Evolutionary conservation across 2,797 vertebrate genomes (phyloP).

Genomic region (Halcyon chelicuti): DNA sequence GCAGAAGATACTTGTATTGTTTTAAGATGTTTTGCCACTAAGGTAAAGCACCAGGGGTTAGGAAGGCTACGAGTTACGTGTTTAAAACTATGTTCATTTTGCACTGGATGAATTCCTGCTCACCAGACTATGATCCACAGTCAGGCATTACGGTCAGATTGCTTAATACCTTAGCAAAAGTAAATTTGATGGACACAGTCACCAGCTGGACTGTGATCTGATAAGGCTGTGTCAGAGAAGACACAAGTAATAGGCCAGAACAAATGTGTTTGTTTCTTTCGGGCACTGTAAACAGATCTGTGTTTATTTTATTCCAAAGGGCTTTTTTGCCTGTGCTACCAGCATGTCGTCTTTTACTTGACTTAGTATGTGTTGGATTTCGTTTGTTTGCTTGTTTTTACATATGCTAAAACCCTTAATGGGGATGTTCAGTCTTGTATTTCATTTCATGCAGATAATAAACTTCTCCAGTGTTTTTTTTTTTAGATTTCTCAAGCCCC

Average conservation of each 20-base stretch:
- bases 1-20: background rate
- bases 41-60: background rate
- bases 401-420: conserved; percentile 25
- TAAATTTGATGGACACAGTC: conserved; percentile 31
- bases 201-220: conserved; percentile 58
- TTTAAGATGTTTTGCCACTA: background rate
- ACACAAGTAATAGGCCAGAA: background rate
- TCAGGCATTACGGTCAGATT: conserved; percentile 29
- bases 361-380: conserved; percentile 1
- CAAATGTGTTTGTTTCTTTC: conserved; percentile 19
- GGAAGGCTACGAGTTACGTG: background rate
- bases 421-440: background rate
- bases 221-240: conserved; percentile 32
- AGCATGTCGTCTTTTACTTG: conserved; percentile 30
- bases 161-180: conserved; percentile 43
- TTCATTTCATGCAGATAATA: background rate
- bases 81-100: conserved; percentile 17
- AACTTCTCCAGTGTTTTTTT: background rate
- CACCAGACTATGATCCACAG: conserved; percentile 52
- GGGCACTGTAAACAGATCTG: conserved; percentile 36
- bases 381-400: conserved; percentile 36
- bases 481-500: background rate
- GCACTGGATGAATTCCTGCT: conserved; percentile 54
- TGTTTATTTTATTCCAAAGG: conserved; percentile 27
- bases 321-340: background rate